Percentiles rank a stretch among this genome's conserved stretches.
These are phyloP conservation scores for Plemyria rubiginata DNA, from an alignment of 2,888 invertebrate species.

Conservation along the genomic window DNA sequence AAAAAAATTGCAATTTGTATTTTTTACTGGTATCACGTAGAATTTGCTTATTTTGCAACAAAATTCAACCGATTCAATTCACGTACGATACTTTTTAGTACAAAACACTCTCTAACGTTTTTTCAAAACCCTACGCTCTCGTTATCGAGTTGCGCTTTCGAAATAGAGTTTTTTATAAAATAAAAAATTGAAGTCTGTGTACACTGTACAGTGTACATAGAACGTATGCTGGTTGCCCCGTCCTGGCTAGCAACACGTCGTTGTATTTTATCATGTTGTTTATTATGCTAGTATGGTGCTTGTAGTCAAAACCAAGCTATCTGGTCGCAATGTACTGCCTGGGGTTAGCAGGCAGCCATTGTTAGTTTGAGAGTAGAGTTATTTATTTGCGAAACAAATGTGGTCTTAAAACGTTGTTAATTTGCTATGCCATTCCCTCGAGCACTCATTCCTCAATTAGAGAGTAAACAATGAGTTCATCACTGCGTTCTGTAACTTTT, in stretches of 20 bases:
- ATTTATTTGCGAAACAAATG: constrained; percentile 45
- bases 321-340: constrained; percentile 27
- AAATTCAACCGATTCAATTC: constrained; percentile 36
- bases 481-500: constrained; percentile 17
- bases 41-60: constrained; percentile 35
- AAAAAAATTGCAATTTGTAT: constrained; percentile 39
- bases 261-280: not conserved
- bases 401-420: constrained; percentile 47
- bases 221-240: not conserved
- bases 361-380: constrained; percentile 39
- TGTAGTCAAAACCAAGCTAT: not conserved
- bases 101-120: constrained; percentile 38
- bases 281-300: not conserved
- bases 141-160: constrained; percentile 47
- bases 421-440: constrained; percentile 43
- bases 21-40: constrained; percentile 26
- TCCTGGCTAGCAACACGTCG: not conserved
- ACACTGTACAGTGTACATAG: not conserved
- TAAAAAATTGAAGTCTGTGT: constrained; percentile 39
- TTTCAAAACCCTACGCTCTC: constrained; percentile 43
- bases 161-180: constrained; percentile 39
- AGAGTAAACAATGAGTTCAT: constrained; percentile 42
- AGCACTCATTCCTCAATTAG: constrained; percentile 37
- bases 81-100: constrained; percentile 31
- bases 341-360: constrained; percentile 46